phyloP scores from a whole-genome alignment of 2,888 invertebrate genomes.

The Plebejus anna region DNA sequence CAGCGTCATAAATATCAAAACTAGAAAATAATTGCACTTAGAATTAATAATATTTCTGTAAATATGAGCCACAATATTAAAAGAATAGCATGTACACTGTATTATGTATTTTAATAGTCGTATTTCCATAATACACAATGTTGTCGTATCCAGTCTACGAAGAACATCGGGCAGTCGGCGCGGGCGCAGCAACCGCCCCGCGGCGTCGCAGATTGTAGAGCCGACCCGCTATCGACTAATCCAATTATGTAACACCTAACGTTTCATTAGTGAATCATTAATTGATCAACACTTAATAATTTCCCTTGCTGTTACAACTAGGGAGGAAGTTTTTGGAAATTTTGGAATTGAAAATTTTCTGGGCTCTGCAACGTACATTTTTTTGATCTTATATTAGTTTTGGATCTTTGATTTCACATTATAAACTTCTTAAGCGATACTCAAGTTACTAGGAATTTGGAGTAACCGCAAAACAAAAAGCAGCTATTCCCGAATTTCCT shows the following conservation, averaged over 20 bases:
- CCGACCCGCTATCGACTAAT: conserved; percentile 53
- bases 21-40: too few species aligned
- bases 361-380: neutral
- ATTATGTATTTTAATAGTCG: neutral
- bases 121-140: conserved; percentile 16
- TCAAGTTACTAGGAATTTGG: neutral
- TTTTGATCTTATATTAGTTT: neutral
- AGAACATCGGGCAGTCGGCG: conserved; percentile 54
- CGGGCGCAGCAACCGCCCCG: conserved; percentile 66
- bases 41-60: too few species aligned
- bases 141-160: conserved; percentile 46
- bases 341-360: neutral
- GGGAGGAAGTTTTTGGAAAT: neutral
- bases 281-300: conserved; percentile 44
- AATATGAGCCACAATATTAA: neutral
- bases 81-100: neutral
- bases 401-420: neutral
- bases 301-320: neutral
- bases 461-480: too few species aligned
- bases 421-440: neutral
- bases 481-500: neutral
- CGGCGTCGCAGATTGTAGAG: conserved; percentile 69
- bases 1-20: neutral
- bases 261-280: conserved; percentile 63
- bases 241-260: conserved; percentile 69